Percentiles rank a stretch among this genome's conserved stretches.
These are phyloP conservation scores for Ophraella communa DNA, from an alignment of 2,888 invertebrate species.

Conservation along the genomic window DNA sequence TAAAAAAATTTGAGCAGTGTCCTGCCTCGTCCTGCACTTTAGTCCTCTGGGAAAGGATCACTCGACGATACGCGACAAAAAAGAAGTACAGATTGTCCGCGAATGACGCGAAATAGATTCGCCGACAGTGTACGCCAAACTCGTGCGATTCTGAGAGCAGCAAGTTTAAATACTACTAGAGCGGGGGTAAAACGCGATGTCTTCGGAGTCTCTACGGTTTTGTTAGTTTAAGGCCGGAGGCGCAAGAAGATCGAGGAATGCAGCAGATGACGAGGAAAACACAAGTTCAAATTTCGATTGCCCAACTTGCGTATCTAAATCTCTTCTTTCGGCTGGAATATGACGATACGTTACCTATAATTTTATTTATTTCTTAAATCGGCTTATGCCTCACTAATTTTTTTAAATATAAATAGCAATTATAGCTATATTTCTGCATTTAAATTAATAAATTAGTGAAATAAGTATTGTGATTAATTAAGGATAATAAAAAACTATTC, in stretches of 20 bases:
- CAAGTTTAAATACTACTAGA: conserved; percentile 67
- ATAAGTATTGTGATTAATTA: too few species aligned
- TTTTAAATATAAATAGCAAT: too few species aligned
- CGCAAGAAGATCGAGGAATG: neutral
- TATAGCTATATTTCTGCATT: too few species aligned
- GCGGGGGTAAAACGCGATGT: conserved; percentile 65
- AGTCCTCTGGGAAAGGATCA: conserved; percentile 22
- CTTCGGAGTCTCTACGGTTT: conserved; percentile 63
- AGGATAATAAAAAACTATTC: too few species aligned
- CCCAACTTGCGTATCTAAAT: neutral
- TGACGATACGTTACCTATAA: neutral
- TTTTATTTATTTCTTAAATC: too few species aligned
- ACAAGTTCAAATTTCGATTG: conserved; percentile 1
- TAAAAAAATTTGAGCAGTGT: conserved; percentile 14
- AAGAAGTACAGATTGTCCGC: conserved; percentile 40
- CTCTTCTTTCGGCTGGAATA: conserved; percentile 37
- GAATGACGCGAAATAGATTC: conserved; percentile 42
- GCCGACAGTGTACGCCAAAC: conserved; percentile 63
- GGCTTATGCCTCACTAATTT: too few species aligned
- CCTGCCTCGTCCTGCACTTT: conserved; percentile 18
- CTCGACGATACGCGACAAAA: conserved; percentile 4
- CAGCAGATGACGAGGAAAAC: neutral
- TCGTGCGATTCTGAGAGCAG: conserved; percentile 66
- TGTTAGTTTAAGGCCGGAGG: conserved; percentile 45
- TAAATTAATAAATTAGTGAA: too few species aligned